Evolutionary conservation across 1,140 invertebrate species (phyloP).

Genomic region (Drosophila setifemur): DNA sequence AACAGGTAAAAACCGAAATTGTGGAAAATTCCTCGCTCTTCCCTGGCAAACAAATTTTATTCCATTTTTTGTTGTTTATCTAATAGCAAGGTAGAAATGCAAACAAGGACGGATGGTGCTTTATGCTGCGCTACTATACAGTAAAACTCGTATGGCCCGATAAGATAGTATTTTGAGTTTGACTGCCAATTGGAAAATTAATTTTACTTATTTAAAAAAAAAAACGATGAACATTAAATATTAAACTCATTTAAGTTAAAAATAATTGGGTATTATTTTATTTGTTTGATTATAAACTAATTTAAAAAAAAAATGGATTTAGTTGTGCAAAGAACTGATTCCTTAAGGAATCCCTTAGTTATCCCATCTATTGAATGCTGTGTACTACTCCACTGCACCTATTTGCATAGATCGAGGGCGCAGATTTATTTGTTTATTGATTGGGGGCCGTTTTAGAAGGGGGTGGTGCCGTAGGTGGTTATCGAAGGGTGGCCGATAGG

Average conservation of each 20-base stretch:
- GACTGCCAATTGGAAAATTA: too few relatives aligned
- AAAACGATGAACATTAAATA: too few relatives aligned
- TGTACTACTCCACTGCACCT: constrained; percentile 6
- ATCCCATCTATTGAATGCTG: background rate
- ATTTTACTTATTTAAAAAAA: too few relatives aligned
- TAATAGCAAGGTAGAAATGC: constrained; percentile 69
- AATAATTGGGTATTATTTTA: background rate
- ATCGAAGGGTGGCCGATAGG: constrained; percentile 28
- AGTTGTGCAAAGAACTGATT: too few relatives aligned
- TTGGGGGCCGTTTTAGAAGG: constrained; percentile 11
- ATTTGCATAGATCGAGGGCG: constrained; percentile 28
- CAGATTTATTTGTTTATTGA: constrained; percentile 72
- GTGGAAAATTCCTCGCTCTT: constrained; percentile 18
- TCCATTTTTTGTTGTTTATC: constrained; percentile 54
- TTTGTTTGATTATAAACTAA: background rate
- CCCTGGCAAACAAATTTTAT: constrained; percentile 61
- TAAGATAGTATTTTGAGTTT: too few relatives aligned
- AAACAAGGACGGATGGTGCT: constrained; percentile 38
- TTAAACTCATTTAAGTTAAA: too few relatives aligned
- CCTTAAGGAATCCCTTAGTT: background rate
- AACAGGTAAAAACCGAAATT: constrained; percentile 21
- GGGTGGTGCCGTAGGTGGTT: background rate
- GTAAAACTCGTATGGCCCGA: background rate
- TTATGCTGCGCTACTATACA: background rate
- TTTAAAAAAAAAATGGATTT: background rate